These are phyloP conservation scores for Perca fluviatilis DNA, from an alignment of 2,113 vertebrate species.

Conservation along the genomic window DNA sequence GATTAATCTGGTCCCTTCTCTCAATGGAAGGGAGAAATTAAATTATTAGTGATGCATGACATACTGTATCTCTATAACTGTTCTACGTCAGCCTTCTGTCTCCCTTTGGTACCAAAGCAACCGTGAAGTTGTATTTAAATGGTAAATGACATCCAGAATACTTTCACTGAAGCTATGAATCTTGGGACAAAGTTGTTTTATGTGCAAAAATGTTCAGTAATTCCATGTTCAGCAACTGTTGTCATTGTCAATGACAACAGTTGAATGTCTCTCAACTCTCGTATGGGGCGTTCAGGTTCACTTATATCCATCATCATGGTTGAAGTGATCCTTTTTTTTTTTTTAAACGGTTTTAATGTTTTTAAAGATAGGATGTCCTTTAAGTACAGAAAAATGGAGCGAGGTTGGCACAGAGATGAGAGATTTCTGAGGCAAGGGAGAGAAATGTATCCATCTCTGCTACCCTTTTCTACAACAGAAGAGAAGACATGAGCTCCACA, in stretches of 20 bases:
- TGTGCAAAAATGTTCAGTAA: not conserved
- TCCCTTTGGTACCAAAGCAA: constrained; percentile 12
- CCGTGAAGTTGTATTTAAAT: constrained; percentile 26
- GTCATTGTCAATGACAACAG: constrained; percentile 37
- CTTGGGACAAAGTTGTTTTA: not conserved
- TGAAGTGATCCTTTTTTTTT: constrained; percentile 5
- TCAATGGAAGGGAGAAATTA: constrained; percentile 44
- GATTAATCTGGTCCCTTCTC: constrained; percentile 45
- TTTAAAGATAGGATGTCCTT: constrained; percentile 37
- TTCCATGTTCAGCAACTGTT: too few species aligned
- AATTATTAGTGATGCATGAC: constrained; percentile 62
- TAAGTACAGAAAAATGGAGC: constrained; percentile 7
- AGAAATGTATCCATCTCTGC: constrained; percentile 37
- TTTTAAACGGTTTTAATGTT: constrained; percentile 14
- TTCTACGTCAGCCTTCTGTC: constrained; percentile 26
- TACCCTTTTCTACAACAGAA: constrained; percentile 49
- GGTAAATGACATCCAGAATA: constrained; percentile 23
- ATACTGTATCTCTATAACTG: constrained; percentile 33
- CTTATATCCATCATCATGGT: constrained; percentile 1
- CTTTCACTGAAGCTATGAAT: not conserved
- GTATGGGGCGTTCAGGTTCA: constrained; percentile 7
- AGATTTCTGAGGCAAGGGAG: constrained; percentile 30
- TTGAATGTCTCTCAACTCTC: constrained; percentile 18
- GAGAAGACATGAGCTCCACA: constrained; percentile 60
- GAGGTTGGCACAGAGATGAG: constrained; percentile 12